A percentile compares a stretch with the other conserved stretches of the same genome.
These are phyloP conservation scores for Toxotes jaculatrix DNA, from an alignment of 2,113 vertebrate genomes.

Conservation along the genomic window DNA sequence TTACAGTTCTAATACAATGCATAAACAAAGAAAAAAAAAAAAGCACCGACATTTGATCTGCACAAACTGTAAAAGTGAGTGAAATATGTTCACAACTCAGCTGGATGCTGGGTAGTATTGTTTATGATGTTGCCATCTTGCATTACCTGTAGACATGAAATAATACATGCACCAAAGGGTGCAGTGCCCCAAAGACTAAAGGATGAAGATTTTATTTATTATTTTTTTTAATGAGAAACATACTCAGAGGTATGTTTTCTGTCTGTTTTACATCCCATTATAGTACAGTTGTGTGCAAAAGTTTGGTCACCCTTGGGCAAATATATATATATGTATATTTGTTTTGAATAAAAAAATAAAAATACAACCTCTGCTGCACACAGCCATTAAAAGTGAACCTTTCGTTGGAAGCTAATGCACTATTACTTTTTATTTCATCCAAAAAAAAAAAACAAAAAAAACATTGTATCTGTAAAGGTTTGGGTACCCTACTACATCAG, in stretches of 20 bases:
- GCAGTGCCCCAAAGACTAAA: not conserved
- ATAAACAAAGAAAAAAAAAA: constrained; percentile 1
- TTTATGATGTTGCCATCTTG: not conserved
- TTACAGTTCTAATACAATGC: not conserved
- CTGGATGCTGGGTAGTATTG: not conserved
- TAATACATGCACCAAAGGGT: not conserved
- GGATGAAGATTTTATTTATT: not conserved
- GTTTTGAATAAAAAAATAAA: not conserved
- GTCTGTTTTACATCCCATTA: not conserved
- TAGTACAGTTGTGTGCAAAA: not conserved
- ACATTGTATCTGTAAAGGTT: not conserved
- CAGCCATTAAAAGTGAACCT: not conserved
- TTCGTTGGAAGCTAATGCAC: not conserved
- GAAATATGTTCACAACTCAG: not conserved
- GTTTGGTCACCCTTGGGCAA: too few relatives aligned
- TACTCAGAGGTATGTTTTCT: not conserved
- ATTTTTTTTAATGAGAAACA: not conserved
- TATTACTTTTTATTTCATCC: not conserved
- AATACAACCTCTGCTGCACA: not conserved
- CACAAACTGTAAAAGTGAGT: not conserved
- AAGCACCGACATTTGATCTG: not conserved
- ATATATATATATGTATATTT: too few relatives aligned
- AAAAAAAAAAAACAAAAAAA: not conserved
- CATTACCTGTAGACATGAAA: not conserved
- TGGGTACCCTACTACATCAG: not conserved